These are phyloP conservation scores for Aptenodytes patagonicus DNA, from an alignment of 2,113 vertebrate species.

Conservation along the genomic window DNA sequence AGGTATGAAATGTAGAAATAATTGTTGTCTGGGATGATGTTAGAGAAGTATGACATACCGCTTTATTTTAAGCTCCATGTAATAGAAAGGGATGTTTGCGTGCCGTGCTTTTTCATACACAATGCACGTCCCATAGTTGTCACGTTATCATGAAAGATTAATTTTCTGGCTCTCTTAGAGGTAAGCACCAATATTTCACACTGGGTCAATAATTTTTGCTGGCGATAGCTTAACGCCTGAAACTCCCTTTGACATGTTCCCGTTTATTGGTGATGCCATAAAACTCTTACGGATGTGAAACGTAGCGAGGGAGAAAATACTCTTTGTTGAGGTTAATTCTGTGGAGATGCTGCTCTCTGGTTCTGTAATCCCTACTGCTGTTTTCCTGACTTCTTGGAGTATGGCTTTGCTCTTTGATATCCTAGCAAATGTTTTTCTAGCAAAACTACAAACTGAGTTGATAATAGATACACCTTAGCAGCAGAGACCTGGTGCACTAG, in stretches of 20 bases:
- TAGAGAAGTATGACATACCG: neutral
- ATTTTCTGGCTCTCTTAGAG: neutral
- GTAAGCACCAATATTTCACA: neutral
- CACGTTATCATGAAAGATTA: neutral
- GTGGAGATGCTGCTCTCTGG: neutral
- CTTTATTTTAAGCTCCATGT: neutral
- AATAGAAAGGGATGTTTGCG: neutral
- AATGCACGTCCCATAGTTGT: neutral
- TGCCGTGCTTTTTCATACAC: neutral
- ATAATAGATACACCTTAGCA: neutral
- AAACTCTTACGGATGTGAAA: neutral
- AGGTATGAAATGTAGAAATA: neutral
- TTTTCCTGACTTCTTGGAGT: neutral
- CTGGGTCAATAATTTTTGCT: neutral
- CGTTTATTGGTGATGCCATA: neutral
- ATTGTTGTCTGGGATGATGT: neutral
- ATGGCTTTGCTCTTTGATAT: neutral
- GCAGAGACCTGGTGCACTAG: neutral
- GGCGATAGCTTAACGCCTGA: neutral
- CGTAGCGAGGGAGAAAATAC: neutral
- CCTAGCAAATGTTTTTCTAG: neutral
- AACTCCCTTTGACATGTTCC: neutral
- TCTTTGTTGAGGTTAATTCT: neutral
- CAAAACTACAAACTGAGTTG: neutral
- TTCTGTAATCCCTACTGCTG: neutral